Conservation (phyloP, 92 coral and sea anemone species). For the Bergia puertoricense region DNA sequence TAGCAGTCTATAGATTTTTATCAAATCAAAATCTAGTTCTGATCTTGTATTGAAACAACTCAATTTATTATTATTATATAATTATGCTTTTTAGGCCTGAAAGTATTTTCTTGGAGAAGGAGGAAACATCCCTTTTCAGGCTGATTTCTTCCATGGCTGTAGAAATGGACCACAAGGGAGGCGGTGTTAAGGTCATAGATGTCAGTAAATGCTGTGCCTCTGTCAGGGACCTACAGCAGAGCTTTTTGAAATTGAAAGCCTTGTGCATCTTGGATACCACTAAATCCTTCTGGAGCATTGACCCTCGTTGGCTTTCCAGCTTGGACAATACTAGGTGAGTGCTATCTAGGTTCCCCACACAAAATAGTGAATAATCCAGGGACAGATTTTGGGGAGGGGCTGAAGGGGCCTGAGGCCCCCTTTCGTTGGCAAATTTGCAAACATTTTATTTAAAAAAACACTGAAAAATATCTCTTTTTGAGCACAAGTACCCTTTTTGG, state of each 20-base stretch:
- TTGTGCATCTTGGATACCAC: slow-evolving; percentile 89
- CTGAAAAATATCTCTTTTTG: too few relatives aligned
- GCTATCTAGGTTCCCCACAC: too few relatives aligned
- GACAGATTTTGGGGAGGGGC: too few relatives aligned
- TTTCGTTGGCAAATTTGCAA: too few relatives aligned
- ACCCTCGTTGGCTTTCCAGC: slow-evolving; percentile 89
- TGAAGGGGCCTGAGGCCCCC: too few relatives aligned
- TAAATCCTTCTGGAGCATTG: slow-evolving; percentile 88
- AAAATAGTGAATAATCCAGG: background rate
- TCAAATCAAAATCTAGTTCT: background rate
- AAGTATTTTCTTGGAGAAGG: slow-evolving; percentile 89
- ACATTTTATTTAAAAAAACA: too few relatives aligned
- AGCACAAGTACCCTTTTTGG: too few relatives aligned
- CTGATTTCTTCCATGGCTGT: slow-evolving; percentile 80
- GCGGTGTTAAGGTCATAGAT: slow-evolving; percentile 79
- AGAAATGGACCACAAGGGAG: slow-evolving; percentile 78
- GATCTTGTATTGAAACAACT: background rate
- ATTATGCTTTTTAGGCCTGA: slow-evolving; percentile 73
- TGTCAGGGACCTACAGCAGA: slow-evolving; percentile 70
- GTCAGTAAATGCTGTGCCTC: slow-evolving; percentile 78
- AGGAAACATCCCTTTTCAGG: slow-evolving; percentile 82
- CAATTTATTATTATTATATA: slow-evolving; percentile 6
- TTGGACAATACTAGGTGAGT: slow-evolving; percentile 82
- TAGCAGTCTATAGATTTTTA: too few relatives aligned
- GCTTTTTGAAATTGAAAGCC: slow-evolving; percentile 74